Conservation (phyloP, 2,797 vertebrate genomes). For the Chelonia mydas region DNA sequence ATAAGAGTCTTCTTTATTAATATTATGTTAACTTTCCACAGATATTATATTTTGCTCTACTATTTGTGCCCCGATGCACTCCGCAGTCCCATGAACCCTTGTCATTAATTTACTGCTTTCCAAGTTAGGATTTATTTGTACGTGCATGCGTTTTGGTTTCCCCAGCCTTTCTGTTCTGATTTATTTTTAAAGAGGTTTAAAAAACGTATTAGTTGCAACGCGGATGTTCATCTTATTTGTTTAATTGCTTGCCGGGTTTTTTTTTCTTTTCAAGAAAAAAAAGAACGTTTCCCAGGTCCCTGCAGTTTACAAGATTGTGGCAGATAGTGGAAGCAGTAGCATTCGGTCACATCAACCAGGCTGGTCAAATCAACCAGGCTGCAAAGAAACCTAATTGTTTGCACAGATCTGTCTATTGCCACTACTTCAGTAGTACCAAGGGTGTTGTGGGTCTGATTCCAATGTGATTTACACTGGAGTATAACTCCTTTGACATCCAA, state of each 20-base stretch:
- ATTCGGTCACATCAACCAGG: background rate
- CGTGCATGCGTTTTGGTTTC: background rate
- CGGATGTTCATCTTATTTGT: background rate
- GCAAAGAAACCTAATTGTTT: background rate
- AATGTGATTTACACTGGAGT: background rate
- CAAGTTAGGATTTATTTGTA: background rate
- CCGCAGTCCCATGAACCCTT: background rate
- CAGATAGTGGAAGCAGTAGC: background rate
- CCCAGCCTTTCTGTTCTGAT: background rate
- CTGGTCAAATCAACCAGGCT: background rate
- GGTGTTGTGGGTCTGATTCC: background rate
- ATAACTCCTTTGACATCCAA: background rate
- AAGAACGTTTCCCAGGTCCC: background rate
- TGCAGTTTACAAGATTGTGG: background rate
- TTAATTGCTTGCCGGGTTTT: background rate
- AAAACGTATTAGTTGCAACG: background rate
- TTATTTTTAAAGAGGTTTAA: background rate
- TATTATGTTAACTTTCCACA: background rate
- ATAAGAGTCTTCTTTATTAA: background rate
- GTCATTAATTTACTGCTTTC: background rate
- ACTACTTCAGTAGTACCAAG: background rate
- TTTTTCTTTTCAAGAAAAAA: background rate
- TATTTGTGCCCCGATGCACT: background rate
- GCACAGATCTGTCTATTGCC: background rate
- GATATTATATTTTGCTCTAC: background rate